Percentiles rank a stretch among this genome's conserved stretches.
Evolutionary conservation across 1,140 invertebrate genomes (phyloP).

Genomic region (Leptestheria dahalacensis): DNA sequence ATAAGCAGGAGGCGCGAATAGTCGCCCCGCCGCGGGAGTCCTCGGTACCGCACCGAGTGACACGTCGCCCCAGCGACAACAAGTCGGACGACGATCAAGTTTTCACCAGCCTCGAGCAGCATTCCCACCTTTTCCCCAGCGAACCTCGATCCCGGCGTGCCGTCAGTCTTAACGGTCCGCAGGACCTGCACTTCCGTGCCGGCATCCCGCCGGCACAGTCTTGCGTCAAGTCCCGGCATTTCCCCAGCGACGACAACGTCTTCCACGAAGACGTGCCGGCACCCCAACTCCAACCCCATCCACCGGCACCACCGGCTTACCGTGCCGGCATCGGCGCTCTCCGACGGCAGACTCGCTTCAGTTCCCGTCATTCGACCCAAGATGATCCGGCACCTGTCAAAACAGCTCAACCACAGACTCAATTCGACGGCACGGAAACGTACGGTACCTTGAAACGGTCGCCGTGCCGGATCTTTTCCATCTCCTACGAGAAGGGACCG

Average conservation of each 20-base stretch:
- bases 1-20: background rate
- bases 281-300: background rate
- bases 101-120: slow-evolving; percentile 1
- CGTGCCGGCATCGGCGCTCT: background rate
- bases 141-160: slow-evolving; percentile 1
- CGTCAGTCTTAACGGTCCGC: slow-evolving; percentile 5
- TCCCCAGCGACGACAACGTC: background rate
- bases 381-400: background rate
- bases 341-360: background rate
- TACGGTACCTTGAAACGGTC: slow-evolving; percentile 23
- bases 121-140: slow-evolving; percentile 2
- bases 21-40: background rate
- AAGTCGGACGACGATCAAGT: background rate
- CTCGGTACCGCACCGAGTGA: background rate
- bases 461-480: slow-evolving; percentile 20
- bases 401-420: background rate
- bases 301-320: background rate
- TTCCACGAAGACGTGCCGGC: background rate
- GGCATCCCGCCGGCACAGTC: background rate
- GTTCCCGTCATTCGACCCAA: background rate
- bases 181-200: background rate
- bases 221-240: background rate
- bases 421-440: background rate
- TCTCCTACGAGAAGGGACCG: slow-evolving; percentile 32
- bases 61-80: background rate